Evolutionary conservation across 2,113 vertebrate species (phyloP).

Genomic region (Erythrocebus patas): DNA sequence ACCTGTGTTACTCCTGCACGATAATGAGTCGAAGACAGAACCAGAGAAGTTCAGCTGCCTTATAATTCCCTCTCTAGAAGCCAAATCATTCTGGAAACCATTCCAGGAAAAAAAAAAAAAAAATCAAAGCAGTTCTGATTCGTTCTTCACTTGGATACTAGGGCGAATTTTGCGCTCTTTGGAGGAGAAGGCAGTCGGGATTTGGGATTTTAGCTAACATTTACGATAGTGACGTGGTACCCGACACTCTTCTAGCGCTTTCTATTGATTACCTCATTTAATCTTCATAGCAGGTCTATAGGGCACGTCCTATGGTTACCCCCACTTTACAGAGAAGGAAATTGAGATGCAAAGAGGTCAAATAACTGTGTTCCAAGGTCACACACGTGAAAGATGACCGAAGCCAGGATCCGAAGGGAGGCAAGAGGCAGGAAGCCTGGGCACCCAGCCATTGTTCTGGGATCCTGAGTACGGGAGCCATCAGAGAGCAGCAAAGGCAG

Average conservation of each 20-base stretch:
- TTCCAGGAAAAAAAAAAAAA: constrained; percentile 35
- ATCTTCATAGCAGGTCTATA: background rate
- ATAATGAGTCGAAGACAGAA: constrained; percentile 68
- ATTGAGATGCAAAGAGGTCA: background rate
- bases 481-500: background rate
- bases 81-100: constrained; percentile 70
- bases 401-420: background rate
- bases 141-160: background rate
- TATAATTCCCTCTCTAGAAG: constrained; percentile 71
- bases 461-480: background rate
- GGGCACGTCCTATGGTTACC: background rate
- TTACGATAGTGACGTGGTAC: background rate
- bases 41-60: constrained; percentile 71
- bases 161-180: background rate
- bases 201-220: constrained; percentile 15
- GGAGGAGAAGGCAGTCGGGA: background rate
- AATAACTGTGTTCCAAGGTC: constrained; percentile 14
- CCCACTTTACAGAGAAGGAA: background rate
- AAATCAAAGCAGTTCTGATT: constrained; percentile 15
- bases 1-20: constrained; percentile 74
- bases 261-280: background rate
- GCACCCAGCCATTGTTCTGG: background rate
- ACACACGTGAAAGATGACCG: background rate
- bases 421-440: background rate
- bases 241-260: background rate